Evolutionary conservation across 2,797 vertebrate genomes (phyloP), one percentile per base, ranked within the genome.

Genomic region (Poecilia velifera): DNA sequence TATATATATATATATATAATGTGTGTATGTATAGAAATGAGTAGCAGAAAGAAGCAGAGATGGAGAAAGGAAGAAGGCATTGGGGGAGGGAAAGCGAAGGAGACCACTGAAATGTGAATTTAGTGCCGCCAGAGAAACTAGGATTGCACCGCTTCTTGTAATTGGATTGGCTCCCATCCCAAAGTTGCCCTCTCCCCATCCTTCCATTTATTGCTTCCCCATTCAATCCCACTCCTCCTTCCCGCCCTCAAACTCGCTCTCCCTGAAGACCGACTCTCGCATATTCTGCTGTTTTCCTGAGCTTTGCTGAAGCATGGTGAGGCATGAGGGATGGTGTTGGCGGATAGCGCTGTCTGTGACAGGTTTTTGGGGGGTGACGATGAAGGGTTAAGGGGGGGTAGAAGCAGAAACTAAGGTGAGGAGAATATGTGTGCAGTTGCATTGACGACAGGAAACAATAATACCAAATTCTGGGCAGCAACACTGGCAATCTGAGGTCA

Each of bases 111-210:
- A 95, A 95, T 95, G 95, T 93, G 94, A 95, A 94, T 96, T 94
- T 93, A 94, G 92, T 92, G 93, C 89, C 83, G 89, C 92, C 89
- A 88, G 93, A 93, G 92, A 94, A 95, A 93, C 91, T 87, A 83
- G 93, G 92, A 90, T 91, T 90, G 94, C 94, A 93, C 93, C 92
- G 87, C 94, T 95, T 95, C 92, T 94, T 94, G 93, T 97, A 97
- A 97, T 96, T 97, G 96, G 94, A 96, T 95, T 97, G 97, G 96
- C 96, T 95, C 81, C 76, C 79, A 94, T 96, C 97, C 96, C 94
- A 94, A 96, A 95, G 85, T 85, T 72, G 80, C 86, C 77, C 78
- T 73, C 78, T 31, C 82, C 78, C 78, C 74, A 77, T 36, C 82
- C 72, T 82, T 80, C 87, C 86, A 85, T 84, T 85, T 88, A 88